These are phyloP conservation scores for Hystrix cristata DNA, from an alignment of 2,113 vertebrate species.

Conservation along the genomic window DNA sequence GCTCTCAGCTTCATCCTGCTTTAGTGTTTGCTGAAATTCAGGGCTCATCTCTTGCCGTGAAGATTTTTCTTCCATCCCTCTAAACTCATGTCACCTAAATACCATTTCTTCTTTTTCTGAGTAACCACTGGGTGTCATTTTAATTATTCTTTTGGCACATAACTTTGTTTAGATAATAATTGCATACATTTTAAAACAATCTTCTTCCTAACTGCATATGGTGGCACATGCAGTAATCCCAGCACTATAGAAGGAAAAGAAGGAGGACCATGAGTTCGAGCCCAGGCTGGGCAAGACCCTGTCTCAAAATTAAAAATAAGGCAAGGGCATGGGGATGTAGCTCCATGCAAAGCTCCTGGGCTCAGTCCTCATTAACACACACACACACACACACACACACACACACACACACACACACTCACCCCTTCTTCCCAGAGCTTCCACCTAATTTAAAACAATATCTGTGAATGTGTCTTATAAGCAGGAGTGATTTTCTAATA, in stretches of 20 bases:
- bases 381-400: neutral
- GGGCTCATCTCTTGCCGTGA: neutral
- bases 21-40: neutral
- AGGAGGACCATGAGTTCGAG: neutral
- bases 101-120: conserved; percentile 25
- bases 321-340: no score
- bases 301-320: neutral
- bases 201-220: neutral
- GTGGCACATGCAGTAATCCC: neutral
- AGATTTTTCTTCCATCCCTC: neutral
- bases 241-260: neutral
- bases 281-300: neutral
- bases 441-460: neutral
- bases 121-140: conserved; percentile 14
- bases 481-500: neutral
- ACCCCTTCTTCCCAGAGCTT: neutral
- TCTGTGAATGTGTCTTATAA: neutral
- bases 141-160: neutral
- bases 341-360: neutral
- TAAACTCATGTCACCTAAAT: neutral
- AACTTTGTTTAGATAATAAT: neutral
- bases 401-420: neutral
- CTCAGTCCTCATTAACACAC: neutral
- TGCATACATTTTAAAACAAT: neutral
- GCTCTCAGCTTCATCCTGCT: fast-evolving